Evolutionary conservation across 2,888 invertebrate genomes (phyloP).

Genomic region (Phaedon cochleariae): DNA sequence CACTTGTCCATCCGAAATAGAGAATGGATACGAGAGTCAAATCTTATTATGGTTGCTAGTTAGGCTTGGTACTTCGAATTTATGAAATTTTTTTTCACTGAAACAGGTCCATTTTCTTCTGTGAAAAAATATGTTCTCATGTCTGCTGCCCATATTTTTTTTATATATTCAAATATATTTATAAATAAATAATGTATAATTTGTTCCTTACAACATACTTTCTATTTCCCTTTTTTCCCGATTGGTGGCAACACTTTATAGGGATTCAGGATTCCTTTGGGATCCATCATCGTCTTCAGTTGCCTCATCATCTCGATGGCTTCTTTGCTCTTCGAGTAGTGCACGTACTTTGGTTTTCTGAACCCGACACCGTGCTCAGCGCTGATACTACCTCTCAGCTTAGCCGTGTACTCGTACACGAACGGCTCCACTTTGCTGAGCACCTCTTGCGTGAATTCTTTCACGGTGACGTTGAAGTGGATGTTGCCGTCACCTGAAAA

Average conservation of each 20-base stretch:
- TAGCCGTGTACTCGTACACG: slow-evolving; percentile 87
- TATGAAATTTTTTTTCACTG: no score
- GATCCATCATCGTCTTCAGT: slow-evolving; percentile 89
- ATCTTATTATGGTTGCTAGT: no score
- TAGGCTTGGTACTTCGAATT: no score
- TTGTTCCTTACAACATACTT: no score
- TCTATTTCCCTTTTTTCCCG: no score
- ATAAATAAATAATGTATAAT: no score
- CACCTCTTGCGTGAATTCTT: slow-evolving; percentile 71
- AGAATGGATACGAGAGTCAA: no score
- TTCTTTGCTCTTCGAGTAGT: slow-evolving; percentile 79
- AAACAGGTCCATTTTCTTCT: no score
- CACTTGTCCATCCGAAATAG: no score
- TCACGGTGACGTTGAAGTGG: slow-evolving; percentile 87
- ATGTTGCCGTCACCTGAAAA: slow-evolving; percentile 89
- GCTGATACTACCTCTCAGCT: slow-evolving; percentile 86
- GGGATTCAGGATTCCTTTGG: slow-evolving; percentile 94
- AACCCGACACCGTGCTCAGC: slow-evolving; percentile 98
- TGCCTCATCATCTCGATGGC: slow-evolving; percentile 84
- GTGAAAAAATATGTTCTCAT: no score
- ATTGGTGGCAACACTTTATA: slow-evolving; percentile 84
- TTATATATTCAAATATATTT: no score
- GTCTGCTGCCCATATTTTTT: no score
- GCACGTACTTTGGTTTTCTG: slow-evolving; percentile 82
- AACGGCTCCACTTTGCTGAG: slow-evolving; percentile 83